phyloP scores from a whole-genome alignment of 1,140 invertebrate genomes.

The Protaetia brevitarsis region DNA sequence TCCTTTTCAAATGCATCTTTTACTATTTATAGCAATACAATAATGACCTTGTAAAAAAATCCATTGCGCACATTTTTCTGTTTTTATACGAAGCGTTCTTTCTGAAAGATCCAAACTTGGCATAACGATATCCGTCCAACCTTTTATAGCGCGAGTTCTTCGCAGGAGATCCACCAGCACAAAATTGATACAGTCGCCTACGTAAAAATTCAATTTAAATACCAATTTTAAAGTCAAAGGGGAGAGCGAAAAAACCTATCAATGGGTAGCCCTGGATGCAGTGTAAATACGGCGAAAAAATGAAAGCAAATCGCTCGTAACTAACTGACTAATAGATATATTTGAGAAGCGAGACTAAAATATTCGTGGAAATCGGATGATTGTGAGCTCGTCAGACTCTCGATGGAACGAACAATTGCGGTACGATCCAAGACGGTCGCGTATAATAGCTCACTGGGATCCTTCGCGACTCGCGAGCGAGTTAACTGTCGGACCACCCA shows the following conservation, averaged over 20 bases:
- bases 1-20: too few species aligned
- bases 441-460: slow-evolving; percentile 20
- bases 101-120: too few species aligned
- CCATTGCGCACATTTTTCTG: too few species aligned
- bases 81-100: too few species aligned
- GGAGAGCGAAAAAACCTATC: not conserved
- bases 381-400: slow-evolving; percentile 20
- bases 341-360: slow-evolving; percentile 19
- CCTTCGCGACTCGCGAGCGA: slow-evolving; percentile 29
- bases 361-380: slow-evolving; percentile 22
- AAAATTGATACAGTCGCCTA: not conserved
- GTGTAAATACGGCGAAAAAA: not conserved
- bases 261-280: not conserved
- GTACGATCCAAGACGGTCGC: slow-evolving; percentile 11
- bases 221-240: not conserved
- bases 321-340: slow-evolving; percentile 21
- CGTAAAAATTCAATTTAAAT: not conserved
- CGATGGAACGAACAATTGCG: slow-evolving; percentile 23
- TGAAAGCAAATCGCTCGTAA: slow-evolving; percentile 2
- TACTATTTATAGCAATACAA: too few species aligned
- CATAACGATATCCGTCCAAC: too few species aligned
- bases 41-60: too few species aligned
- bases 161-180: too few species aligned
- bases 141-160: too few species aligned
- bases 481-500: slow-evolving; percentile 37